phyloP scores from a whole-genome alignment of 2,888 invertebrate species.

The Eumacrocentrus americanus region DNA sequence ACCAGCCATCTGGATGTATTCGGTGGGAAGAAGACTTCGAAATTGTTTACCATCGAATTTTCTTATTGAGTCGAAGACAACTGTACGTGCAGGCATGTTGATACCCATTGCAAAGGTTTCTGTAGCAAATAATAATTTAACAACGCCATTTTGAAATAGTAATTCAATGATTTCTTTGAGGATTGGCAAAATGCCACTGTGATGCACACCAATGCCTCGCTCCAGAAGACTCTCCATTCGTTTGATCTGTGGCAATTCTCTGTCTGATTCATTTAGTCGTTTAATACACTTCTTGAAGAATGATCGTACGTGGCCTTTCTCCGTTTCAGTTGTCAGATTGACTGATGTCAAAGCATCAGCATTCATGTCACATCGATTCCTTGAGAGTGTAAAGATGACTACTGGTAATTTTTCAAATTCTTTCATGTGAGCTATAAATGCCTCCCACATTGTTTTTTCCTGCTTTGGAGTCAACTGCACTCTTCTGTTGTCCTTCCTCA shows the following conservation, averaged over 20 bases:
- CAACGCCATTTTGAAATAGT: conserved; percentile 90
- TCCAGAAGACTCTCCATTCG: conserved; percentile 74
- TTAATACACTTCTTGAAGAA: conserved; percentile 88
- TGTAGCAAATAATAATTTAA: conserved; percentile 96
- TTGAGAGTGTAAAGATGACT: conserved; percentile 91
- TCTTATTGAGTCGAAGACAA: conserved; percentile 89
- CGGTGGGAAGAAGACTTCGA: conserved; percentile 84
- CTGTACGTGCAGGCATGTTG: conserved; percentile 98
- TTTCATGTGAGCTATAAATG: conserved; percentile 82
- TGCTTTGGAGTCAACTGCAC: conserved; percentile 65
- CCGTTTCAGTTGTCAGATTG: conserved; percentile 82
- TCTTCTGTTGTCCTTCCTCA: conserved; percentile 29
- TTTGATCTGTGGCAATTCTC: conserved; percentile 83
- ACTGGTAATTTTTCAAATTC: conserved; percentile 83
- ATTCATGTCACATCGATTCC: conserved; percentile 79
- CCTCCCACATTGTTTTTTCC: conserved; percentile 83
- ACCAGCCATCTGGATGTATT: conserved; percentile 99
- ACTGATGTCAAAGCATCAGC: conserved; percentile 63
- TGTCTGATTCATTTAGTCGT: conserved; percentile 81
- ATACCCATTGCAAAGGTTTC: conserved; percentile 99
- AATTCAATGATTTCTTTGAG: conserved; percentile 99
- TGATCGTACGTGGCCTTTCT: conserved; percentile 81
- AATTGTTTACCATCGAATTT: conserved; percentile 89
- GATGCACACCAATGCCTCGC: conserved; percentile 95
- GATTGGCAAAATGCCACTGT: conserved; percentile 96